Base-by-base conservation (phyloP, 2,113 vertebrate species). In the Erinaceus europaeus region DNA sequence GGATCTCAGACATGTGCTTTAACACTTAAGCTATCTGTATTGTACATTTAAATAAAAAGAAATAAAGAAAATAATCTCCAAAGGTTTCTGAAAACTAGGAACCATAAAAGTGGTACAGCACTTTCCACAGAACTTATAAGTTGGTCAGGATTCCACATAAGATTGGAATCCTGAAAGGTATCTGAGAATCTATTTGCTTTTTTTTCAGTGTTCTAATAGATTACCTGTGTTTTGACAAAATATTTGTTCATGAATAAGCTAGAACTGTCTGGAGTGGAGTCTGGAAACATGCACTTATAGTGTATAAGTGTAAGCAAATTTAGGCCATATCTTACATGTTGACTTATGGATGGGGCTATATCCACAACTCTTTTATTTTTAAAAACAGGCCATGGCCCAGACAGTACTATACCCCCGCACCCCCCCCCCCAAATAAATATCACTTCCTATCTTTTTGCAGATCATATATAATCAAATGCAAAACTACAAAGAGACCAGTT, bases 401-500 rank as follows among this genome's bases (percentile, higher is more conserved):
- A 5, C 36, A 40, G 17, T 5, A 3, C 14, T 36, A 29, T 42
- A 50, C 9, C 25, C 40, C 52, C 9, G 1, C 11, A 9, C 0
- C 1, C 0, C 6, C 6, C 48, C 13, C 5, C 8, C 71, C 13
- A 1, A 1, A 20, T 6, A n/a, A n/a, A n/a, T n/a, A n/a, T n/a
- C n/a, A n/a, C n/a, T n/a, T n/a, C n/a, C n/a, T n/a, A n/a, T n/a
- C 53, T 4, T 38, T 44, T 53, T 65, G 40, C n/a, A 2, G 5
- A 17, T 18, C 57, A 46, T 4, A 34, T 0, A 1, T 2, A 21
- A 64, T 71, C 53, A 34, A 8, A 71, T 1, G 18, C 72, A 46
- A 50, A n/a, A 0, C 4, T 0, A 3, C 5, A 20, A 3, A 40
- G 34, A n/a, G n/a, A n/a, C n/a, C n/a, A n/a, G n/a, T n/a, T n/a